Evolutionary conservation across 2,888 invertebrate species (phyloP), one percentile per base, ranked within the genome.

Genomic region (Lasioglossum morio): DNA sequence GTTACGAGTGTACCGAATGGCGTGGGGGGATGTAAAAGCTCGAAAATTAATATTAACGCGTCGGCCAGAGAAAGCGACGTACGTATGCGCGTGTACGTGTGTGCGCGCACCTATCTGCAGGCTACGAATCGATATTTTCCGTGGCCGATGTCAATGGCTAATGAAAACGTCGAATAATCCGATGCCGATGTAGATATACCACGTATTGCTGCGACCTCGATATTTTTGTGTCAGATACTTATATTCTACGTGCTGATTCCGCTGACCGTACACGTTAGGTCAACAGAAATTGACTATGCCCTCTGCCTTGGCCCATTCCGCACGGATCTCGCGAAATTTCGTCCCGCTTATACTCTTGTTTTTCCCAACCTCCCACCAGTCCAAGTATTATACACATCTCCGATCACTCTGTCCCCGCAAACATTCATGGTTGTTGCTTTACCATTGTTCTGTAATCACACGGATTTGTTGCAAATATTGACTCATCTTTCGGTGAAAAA

Each of bases 1-100:
- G 92, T 93, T 93, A 92, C 90, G 92, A 89, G 90, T 92, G 87
- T 87, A 77, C 90, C 84, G 86, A 89, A 87, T 79, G 87, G 88
- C 85, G 87, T 80, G 87, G 85, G 77, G 82, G 85, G 86, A 89
- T 88, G 87, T 90, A 90, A 90, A 91, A 91, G 91, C 91, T 77
- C 80, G 89, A 87, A 87, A 90, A 92, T 92, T 91, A 92, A 92
- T 92, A 92, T 91, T 92, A 92, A 92, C 89, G 92, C 84, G 81
- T 74, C 77, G 79, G 87, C 76, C 79, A 74, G 87, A 89, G 86
- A 82, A 87, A 87, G 81, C 81, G 78, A 80, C 70, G 70, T 63
- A 63, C 30, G 16, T 63, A 30, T 63, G 30, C 27, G 16, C 30
- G 63, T 7, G 63, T 63, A 30, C 23, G 4, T 16, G 30, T 63